Evolutionary conservation across 2,113 vertebrate species (phyloP).

Genomic region (Caloenas nicobarica): DNA sequence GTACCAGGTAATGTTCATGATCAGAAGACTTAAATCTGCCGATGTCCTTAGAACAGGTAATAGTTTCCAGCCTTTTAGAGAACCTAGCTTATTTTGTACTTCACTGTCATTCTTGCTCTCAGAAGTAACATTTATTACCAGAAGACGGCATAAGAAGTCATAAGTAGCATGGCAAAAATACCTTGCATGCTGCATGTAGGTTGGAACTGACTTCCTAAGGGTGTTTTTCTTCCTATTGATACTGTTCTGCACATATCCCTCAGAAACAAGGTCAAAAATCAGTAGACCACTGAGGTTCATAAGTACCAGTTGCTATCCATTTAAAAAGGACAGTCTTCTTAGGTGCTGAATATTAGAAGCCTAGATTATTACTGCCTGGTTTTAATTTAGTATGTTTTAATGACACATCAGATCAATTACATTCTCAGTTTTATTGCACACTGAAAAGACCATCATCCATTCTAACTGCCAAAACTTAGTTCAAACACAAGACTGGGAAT

Average conservation of each 20-base stretch:
- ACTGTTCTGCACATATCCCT: background rate
- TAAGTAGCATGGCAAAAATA: background rate
- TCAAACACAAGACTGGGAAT: background rate
- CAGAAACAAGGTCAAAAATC: background rate
- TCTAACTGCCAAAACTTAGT: background rate
- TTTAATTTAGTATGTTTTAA: constrained; percentile 8
- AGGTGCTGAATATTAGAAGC: background rate
- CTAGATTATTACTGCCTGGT: background rate
- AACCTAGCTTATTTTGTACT: background rate
- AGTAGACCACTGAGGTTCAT: background rate
- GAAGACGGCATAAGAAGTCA: background rate
- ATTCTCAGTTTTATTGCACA: background rate
- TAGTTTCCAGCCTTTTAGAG: background rate
- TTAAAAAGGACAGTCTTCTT: background rate
- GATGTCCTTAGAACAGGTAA: background rate
- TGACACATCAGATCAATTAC: background rate
- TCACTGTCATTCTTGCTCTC: background rate
- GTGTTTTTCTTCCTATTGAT: background rate
- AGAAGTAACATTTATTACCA: background rate
- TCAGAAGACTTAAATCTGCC: background rate
- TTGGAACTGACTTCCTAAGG: background rate
- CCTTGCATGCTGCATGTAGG: background rate
- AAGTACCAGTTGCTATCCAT: background rate
- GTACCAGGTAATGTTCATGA: rapidly evolving
- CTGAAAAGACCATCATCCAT: background rate